Evolutionary conservation across 2,797 vertebrate species (phyloP).

Genomic region (Austrolebias charrua): DNA sequence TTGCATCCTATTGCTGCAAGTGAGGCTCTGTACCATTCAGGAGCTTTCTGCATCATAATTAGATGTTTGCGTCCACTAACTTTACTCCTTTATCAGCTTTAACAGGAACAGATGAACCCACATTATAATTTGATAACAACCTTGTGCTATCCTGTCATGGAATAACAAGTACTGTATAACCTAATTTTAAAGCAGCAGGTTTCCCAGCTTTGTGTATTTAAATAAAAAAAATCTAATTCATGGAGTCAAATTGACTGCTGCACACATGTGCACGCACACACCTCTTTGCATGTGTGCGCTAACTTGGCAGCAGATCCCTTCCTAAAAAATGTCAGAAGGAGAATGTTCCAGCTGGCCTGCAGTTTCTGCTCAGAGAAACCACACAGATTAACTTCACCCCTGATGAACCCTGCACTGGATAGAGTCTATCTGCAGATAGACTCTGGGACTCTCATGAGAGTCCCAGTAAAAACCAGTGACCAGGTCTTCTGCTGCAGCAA

Average conservation of each 20-base stretch:
- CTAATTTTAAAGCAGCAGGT: not conserved
- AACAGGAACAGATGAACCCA: slow-evolving; percentile 1
- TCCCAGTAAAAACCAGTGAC: slow-evolving; percentile 28
- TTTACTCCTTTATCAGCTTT: not conserved
- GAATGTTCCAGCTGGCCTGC: slow-evolving; percentile 53
- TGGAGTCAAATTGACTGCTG: not conserved
- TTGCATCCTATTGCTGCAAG: slow-evolving; percentile 3
- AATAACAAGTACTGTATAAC: not conserved
- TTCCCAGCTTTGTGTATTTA: slow-evolving; percentile 6
- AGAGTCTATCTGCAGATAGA: slow-evolving; percentile 4
- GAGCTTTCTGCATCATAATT: not conserved
- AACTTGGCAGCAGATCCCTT: slow-evolving; percentile 37
- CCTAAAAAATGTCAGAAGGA: slow-evolving; percentile 38
- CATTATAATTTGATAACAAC: slow-evolving; percentile 6
- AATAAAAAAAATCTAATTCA: slow-evolving; percentile 13
- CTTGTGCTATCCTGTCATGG: not conserved
- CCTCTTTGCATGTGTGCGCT: slow-evolving; percentile 4
- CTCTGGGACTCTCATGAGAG: too few relatives aligned
- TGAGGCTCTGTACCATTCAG: slow-evolving; percentile 8
- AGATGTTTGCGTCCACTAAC: slow-evolving; percentile 3
- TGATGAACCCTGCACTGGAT: slow-evolving; percentile 46
- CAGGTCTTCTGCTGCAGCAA: slow-evolving; percentile 15
- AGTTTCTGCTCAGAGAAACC: slow-evolving; percentile 34
- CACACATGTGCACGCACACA: slow-evolving; percentile 1
- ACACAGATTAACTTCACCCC: slow-evolving; percentile 27